Conservation (phyloP, 2,113 vertebrate species). For the Neotragus pygmaeus region DNA sequence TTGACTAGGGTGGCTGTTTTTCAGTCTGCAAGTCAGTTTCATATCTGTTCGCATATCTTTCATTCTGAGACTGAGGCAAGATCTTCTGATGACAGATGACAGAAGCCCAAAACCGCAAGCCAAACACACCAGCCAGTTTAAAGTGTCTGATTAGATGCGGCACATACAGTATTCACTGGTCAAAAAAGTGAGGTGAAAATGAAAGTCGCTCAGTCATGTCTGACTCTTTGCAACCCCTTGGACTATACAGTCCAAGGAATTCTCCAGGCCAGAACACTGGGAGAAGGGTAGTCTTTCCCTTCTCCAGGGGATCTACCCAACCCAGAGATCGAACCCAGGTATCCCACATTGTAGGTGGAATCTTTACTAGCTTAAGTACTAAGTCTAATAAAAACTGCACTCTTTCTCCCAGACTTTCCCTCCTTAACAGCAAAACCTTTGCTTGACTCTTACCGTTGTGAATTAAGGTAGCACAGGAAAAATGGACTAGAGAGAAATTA, state of each 20-base stretch:
- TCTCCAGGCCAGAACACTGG: neutral
- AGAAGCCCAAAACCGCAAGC: neutral
- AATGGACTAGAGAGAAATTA: neutral
- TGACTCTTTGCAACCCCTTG: neutral
- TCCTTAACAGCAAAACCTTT: neutral
- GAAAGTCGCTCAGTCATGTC: neutral
- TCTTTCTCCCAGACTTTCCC: neutral
- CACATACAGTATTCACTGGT: neutral
- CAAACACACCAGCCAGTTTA: neutral
- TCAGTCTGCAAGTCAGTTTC: neutral
- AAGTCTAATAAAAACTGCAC: neutral
- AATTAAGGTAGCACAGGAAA: neutral
- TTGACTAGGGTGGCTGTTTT: neutral
- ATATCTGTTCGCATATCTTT: neutral
- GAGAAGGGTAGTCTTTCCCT: neutral
- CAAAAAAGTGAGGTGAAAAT: neutral
- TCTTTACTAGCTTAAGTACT: neutral
- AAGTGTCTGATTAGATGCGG: neutral
- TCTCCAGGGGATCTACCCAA: neutral
- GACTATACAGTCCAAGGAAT: neutral
- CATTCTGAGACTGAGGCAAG: neutral
- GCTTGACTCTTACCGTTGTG: neutral
- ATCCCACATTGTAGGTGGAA: neutral
- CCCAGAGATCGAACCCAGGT: neutral
- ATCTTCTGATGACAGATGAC: neutral